phyloP scores from a whole-genome alignment of 2,113 vertebrate genomes.

The Ictalurus furcatus region DNA sequence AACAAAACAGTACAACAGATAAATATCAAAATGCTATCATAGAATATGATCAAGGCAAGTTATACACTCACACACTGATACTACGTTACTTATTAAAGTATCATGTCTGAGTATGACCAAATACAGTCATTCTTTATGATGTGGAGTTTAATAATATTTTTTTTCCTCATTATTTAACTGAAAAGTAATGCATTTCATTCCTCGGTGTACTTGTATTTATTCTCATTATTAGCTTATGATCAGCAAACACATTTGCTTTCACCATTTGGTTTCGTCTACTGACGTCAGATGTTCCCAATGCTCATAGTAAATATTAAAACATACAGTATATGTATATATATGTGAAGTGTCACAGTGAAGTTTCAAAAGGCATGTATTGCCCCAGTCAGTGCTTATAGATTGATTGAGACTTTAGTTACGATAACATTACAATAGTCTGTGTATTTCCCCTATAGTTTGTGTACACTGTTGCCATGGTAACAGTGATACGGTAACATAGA shows the following conservation, averaged over 20 bases:
- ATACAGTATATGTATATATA: background rate
- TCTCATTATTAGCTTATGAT: background rate
- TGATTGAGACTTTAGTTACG: background rate
- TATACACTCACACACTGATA: background rate
- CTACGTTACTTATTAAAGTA: background rate
- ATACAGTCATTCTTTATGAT: background rate
- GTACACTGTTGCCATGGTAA: background rate
- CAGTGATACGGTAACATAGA: background rate
- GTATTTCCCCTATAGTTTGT: conserved; percentile 19
- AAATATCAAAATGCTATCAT: background rate
- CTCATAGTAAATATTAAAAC: background rate
- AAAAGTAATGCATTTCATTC: background rate
- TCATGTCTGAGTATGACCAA: background rate
- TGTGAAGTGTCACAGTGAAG: background rate
- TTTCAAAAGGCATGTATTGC: background rate
- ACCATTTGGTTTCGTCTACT: background rate
- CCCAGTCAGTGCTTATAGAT: background rate
- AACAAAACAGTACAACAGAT: background rate
- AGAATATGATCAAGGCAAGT: background rate
- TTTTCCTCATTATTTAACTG: background rate
- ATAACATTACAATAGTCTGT: background rate
- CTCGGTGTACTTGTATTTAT: background rate
- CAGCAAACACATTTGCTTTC: background rate
- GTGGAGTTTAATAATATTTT: background rate
- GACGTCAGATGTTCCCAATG: background rate